phyloP scores from a whole-genome alignment of 2,888 invertebrate genomes.

The Pseudanteris insignis region DNA sequence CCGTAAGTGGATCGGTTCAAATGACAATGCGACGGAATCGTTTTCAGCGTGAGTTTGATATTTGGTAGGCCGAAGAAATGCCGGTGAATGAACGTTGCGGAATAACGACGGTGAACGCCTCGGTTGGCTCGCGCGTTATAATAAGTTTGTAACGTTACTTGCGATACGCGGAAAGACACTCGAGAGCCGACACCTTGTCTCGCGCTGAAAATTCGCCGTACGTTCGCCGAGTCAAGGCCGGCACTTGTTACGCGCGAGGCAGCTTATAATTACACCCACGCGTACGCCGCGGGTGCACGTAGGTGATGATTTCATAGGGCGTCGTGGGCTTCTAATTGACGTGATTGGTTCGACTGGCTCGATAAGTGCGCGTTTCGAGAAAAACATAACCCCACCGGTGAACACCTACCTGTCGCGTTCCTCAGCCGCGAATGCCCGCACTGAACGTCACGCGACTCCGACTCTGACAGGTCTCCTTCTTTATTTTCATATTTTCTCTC shows the following conservation, averaged over 20 bases:
- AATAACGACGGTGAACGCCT: too few relatives aligned
- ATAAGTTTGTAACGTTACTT: constrained; percentile 26
- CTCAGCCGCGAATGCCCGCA: constrained; percentile 27
- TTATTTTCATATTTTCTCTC: too few relatives aligned
- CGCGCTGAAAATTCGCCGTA: constrained; percentile 33
- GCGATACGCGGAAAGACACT: constrained; percentile 33
- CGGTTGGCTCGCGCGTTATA: constrained; percentile 21
- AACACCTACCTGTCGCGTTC: constrained; percentile 34
- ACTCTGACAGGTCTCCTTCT: too few relatives aligned
- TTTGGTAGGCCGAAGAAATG: too few relatives aligned
- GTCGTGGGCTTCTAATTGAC: constrained; percentile 47
- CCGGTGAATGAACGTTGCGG: too few relatives aligned
- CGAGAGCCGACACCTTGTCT: constrained; percentile 33
- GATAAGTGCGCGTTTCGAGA: constrained; percentile 27
- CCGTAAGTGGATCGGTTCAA: too few relatives aligned
- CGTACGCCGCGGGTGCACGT: constrained; percentile 21
- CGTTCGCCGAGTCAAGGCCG: constrained; percentile 30
- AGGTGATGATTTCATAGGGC: constrained; percentile 40
- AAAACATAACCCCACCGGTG: constrained; percentile 34
- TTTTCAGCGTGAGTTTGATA: too few relatives aligned
- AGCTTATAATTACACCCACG: constrained; percentile 42
- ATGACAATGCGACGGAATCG: too few relatives aligned
- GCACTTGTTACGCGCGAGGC: constrained; percentile 34
- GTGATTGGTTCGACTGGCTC: constrained; percentile 45
- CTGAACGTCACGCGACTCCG: constrained; percentile 29